Evolutionary conservation across 2,113 vertebrate genomes (phyloP), one percentile per base, ranked within the genome.

Genomic region (Empidonax alnorum): DNA sequence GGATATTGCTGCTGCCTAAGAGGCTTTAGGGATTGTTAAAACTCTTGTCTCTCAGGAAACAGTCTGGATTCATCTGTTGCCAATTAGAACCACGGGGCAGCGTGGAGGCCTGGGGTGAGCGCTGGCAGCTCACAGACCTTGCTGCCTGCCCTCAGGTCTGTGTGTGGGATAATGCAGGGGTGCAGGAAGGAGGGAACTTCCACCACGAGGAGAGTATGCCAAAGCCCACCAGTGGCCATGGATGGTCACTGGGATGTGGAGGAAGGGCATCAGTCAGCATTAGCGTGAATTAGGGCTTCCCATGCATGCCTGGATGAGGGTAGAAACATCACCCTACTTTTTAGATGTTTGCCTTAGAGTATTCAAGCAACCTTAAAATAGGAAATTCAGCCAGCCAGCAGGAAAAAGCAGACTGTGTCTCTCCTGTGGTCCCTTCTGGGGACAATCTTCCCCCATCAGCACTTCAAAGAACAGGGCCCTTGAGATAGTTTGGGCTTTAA

Each of bases 1-100:
- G 90, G 84, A 92, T 90, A 93, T 96, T 95, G 85, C 88, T 96
- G 79, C 66, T 89, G 83, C 78, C 80, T 97, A 96, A 97, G 96
- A 97, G 86, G 93, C 93, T 96, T 96, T 96, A 94, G 68, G 86
- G 94, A 92, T 97, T 96, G 90, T 92, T 93, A 91, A 93, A 96
- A 93, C 90, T 74, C 93, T 84, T 58, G 83, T 90, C 72, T 95
- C 92, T 93, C 68, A 10, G 96, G 93, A 94, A 96, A 75, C 31
- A 90, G 76, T 81, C 92, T 90, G 80, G 80, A 79, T 92, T 90
- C 86, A 89, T 95, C 90, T 89, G 94, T 72, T 95, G 94, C 93
- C 75, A 86, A 10, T 91, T 93, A 96, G 75, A 96, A 78, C 56
- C 72, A 71, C 0, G 25, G 82, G 63, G 63, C 42, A 90, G 44